These are phyloP conservation scores for Peribatodes rhomboidaria DNA, from an alignment of 2,888 invertebrate genomes.

Conservation along the genomic window DNA sequence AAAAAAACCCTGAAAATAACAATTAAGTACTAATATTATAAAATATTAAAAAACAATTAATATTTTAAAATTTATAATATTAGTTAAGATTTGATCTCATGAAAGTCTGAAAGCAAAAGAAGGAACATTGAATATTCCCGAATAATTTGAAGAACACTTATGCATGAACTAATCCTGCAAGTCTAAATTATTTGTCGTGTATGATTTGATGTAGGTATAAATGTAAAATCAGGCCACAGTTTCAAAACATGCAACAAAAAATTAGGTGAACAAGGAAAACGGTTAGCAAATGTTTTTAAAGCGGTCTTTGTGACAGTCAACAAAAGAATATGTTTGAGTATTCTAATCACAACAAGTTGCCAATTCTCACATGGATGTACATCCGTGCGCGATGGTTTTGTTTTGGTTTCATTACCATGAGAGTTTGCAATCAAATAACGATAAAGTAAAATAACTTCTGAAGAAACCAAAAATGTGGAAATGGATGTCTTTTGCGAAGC, in stretches of 20 bases:
- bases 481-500: too few species aligned
- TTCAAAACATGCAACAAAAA: not conserved
- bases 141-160: too few species aligned
- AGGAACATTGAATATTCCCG: too few species aligned
- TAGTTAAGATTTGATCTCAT: not conserved
- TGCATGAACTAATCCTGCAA: too few species aligned
- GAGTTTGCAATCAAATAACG: not conserved
- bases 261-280: slow-evolving; percentile 6
- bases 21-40: too few species aligned
- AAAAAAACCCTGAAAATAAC: too few species aligned
- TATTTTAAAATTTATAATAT: too few species aligned
- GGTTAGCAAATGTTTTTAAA: slow-evolving; percentile 14
- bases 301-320: slow-evolving; percentile 24
- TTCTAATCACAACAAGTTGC: slow-evolving; percentile 35
- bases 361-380: slow-evolving; percentile 25
- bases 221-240: not conserved
- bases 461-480: not conserved
- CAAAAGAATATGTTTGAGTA: slow-evolving; percentile 44
- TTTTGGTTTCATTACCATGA: slow-evolving; percentile 13
- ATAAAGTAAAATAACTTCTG: not conserved
- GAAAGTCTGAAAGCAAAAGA: too few species aligned
- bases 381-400: slow-evolving; percentile 35
- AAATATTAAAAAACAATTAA: too few species aligned
- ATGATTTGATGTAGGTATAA: not conserved
- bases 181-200: too few species aligned